Percentiles rank a stretch among this genome's conserved stretches.
Conservation (phyloP, 2,888 invertebrate species). For the Eulithis prunata region DNA sequence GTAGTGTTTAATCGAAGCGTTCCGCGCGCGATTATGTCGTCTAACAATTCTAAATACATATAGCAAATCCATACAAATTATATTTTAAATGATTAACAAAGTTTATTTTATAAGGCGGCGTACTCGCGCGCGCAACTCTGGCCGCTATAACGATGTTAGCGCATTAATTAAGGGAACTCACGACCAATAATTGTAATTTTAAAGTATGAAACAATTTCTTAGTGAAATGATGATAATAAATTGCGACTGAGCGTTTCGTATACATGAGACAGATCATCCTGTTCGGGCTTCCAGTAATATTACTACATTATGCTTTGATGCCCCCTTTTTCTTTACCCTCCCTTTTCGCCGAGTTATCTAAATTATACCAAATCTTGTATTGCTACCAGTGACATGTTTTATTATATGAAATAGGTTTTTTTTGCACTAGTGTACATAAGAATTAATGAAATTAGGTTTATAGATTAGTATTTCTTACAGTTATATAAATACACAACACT, state of each 20-base stretch:
- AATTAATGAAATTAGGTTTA: constrained; percentile 61
- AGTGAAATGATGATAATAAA: constrained; percentile 76
- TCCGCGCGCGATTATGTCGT: constrained; percentile 28
- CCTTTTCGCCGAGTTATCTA: constrained; percentile 31
- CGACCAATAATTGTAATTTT: constrained; percentile 83
- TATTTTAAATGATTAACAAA: constrained; percentile 33
- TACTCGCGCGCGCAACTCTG: constrained; percentile 48
- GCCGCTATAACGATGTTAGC: constrained; percentile 71
- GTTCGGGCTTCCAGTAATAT: constrained; percentile 82
- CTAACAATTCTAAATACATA: constrained; percentile 31
- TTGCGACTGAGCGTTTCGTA: constrained; percentile 76
- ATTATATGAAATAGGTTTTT: constrained; percentile 48
- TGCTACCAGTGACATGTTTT: constrained; percentile 66
- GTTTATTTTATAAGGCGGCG: constrained; percentile 47
- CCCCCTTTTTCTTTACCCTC: constrained; percentile 47
- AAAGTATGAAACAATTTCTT: constrained; percentile 68
- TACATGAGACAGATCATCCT: constrained; percentile 67
- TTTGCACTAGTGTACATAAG: constrained; percentile 70
- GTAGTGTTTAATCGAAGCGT: constrained; percentile 55
- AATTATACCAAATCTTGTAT: constrained; percentile 33
- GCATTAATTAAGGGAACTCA: constrained; percentile 70
- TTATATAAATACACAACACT: constrained; percentile 36
- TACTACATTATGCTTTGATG: constrained; percentile 65
- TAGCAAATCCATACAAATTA: constrained; percentile 34
- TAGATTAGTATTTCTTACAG: constrained; percentile 73